These are phyloP conservation scores for Chalcis sispes DNA, from an alignment of 2,888 invertebrate species.

Conservation along the genomic window DNA sequence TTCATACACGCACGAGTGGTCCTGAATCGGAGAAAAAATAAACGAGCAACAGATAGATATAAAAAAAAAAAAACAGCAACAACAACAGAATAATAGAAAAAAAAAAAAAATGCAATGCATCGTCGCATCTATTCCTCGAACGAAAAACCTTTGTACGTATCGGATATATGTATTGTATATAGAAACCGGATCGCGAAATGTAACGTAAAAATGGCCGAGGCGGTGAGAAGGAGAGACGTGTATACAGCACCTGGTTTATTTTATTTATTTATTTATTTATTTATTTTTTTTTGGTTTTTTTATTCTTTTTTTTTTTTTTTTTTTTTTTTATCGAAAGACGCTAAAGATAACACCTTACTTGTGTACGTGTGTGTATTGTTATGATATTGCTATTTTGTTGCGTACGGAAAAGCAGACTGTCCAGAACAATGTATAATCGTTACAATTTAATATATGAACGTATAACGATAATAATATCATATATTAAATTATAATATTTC, in stretches of 20 bases:
- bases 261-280: not conserved
- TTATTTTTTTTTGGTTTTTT: not conserved
- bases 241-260: conserved; percentile 9
- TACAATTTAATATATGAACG: no score
- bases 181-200: conserved; percentile 34
- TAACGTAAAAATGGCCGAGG: conserved; percentile 11
- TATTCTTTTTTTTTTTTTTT: conserved; percentile 1
- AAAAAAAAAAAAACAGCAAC: conserved; percentile 8
- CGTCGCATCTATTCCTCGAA: conserved; percentile 32
- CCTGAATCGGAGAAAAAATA: conserved; percentile 31
- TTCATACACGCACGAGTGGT: conserved; percentile 40
- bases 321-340: no score
- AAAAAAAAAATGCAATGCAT: not conserved
- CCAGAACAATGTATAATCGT: no score
- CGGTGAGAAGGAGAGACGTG: conserved; percentile 35
- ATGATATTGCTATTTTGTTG: conserved; percentile 26
- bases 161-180: not conserved
- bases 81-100: not conserved
- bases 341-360: not conserved
- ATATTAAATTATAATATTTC: no score
- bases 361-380: no score
- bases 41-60: no score
- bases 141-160: conserved; percentile 22
- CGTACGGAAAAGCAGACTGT: not conserved
- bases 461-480: no score